phyloP scores from a whole-genome alignment of 2,888 invertebrate genomes.

The Rhimphoctona megacephalus region DNA sequence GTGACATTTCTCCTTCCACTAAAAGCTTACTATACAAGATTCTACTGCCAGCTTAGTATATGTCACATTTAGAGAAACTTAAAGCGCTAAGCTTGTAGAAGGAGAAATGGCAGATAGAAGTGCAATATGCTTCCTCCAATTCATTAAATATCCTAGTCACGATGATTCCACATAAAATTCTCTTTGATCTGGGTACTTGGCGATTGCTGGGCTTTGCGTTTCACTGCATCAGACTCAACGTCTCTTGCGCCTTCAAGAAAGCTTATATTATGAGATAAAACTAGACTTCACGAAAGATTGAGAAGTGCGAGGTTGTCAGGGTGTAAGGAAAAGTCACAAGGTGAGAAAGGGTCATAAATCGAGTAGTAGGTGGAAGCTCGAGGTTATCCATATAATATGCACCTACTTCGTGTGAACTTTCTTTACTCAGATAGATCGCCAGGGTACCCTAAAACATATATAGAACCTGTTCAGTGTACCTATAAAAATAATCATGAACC shows the following conservation, averaged over 20 bases:
- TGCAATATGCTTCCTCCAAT: neutral
- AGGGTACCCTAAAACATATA: neutral
- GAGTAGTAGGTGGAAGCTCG: conserved; percentile 36
- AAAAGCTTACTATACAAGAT: no score
- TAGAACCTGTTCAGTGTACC: neutral
- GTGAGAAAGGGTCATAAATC: conserved; percentile 55
- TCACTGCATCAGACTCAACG: neutral
- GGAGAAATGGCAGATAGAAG: neutral
- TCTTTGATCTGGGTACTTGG: conserved; percentile 38
- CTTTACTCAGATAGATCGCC: conserved; percentile 13
- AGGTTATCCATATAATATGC: conserved; percentile 14
- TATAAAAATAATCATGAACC: conserved; percentile 6
- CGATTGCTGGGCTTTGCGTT: neutral
- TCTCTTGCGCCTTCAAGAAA: neutral
- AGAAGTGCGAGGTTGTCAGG: conserved; percentile 34
- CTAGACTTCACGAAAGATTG: conserved; percentile 36
- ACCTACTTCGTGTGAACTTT: conserved; percentile 34
- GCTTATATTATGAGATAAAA: conserved; percentile 23
- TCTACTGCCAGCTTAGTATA: no score
- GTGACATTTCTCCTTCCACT: neutral
- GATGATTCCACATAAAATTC: conserved; percentile 1
- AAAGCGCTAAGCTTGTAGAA: neutral
- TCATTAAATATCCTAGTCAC: conserved; percentile 25
- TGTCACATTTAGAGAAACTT: no score
- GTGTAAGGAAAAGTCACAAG: conserved; percentile 41